Evolutionary conservation across 2,888 invertebrate genomes (phyloP).

Genomic region (Pachycephus smyrnensis): DNA sequence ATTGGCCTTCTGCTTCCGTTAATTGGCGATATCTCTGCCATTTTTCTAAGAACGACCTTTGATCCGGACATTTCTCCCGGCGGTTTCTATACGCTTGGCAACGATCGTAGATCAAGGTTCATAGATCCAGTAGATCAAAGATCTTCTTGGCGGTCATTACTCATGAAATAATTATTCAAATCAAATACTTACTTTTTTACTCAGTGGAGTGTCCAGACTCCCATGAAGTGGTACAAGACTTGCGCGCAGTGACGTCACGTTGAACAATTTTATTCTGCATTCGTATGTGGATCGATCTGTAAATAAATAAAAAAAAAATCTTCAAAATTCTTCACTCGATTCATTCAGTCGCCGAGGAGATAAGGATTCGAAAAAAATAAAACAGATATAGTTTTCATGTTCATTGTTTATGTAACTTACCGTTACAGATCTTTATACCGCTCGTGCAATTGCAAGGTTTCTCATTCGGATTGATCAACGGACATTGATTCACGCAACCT

Average conservation of each 20-base stretch:
- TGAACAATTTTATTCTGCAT: constrained; percentile 68
- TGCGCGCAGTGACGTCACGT: constrained; percentile 57
- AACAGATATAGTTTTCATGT: background rate
- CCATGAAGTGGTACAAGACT: constrained; percentile 46
- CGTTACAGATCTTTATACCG: constrained; percentile 61
- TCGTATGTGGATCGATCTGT: constrained; percentile 74
- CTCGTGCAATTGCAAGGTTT: constrained; percentile 67
- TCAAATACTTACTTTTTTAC: constrained; percentile 60
- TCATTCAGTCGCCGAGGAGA: background rate
- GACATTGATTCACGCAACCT: constrained; percentile 68
- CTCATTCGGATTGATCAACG: constrained; percentile 62
- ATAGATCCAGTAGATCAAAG: background rate
- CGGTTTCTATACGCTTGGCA: background rate
- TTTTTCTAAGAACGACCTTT: background rate
- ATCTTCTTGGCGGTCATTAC: background rate
- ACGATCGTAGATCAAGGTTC: background rate
- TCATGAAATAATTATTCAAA: background rate
- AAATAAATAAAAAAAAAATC: constrained; percentile 43
- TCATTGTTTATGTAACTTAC: constrained; percentile 54
- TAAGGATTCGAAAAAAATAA: background rate
- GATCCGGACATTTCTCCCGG: background rate
- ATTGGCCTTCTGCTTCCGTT: background rate
- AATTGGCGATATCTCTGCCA: background rate
- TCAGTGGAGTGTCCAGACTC: constrained; percentile 57
- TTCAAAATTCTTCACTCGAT: background rate